Base-by-base conservation (phyloP, 2,113 vertebrate species). In the Poeciliopsis occidentalis region DNA sequence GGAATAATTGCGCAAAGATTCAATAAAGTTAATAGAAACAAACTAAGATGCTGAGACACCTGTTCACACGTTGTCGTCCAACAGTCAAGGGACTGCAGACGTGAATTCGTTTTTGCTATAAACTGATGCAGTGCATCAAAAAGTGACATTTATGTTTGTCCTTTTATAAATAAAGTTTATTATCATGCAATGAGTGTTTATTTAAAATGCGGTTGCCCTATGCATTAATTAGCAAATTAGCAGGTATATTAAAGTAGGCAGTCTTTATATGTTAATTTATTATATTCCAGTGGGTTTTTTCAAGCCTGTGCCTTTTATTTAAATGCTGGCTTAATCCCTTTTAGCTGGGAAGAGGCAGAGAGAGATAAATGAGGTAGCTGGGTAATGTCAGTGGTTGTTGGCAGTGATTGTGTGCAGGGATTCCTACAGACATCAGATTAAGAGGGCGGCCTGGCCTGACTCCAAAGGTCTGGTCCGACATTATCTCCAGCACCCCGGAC, bases 401-500 rank as follows among this genome's bases (percentile, higher is more conserved):
- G 80, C 77, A 64, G 72, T 12, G 70, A 76, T 81, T 84, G 41
- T 76, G 30, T 66, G 74, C 63, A 68, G 64, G 62, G 79, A 76
- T 73, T 86, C 77, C 60, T 84, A 39, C 47, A 54, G 82, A 73
- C 71, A 47, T 80, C 76, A 87, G 70, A 83, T 79, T 80, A 76
- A 69, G 76, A 84, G 80, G 65, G 67, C 76, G 67, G 85, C 57
- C 82, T 91, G 88, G 87, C 63, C 3, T 24, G 64, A 63, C 61
- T 87, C 91, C 84, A 88, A 81, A 75, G 71, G 77, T 89, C 87
- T 79, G 83, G 89, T 77, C 64, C 77, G 78, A 88, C 90, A 87
- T 92, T 92, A 90, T 92, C 85, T 89, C 78, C 79, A 87, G 76
- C 87, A 82, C 78, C 83, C 71, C 83, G 81, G 81, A 78, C 76